Evolutionary conservation across 2,888 invertebrate genomes (phyloP), one percentile per base, ranked within the genome.

Genomic region (Mythimna albipuncta): DNA sequence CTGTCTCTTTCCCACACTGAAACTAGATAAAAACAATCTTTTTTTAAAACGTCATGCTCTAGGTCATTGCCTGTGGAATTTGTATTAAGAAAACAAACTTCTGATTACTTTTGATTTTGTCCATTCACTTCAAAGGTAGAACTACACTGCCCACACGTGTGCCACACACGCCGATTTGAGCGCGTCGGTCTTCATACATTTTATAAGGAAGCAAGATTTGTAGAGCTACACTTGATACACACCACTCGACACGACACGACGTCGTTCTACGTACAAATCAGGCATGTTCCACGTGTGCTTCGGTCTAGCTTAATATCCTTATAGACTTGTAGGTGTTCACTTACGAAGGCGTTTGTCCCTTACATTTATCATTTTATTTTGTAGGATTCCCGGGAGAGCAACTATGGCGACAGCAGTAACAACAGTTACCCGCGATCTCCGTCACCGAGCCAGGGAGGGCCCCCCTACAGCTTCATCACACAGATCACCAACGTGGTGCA

Each of bases 401-500:
- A 57, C 57, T 63, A 69, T 16, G 65, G 70, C 19, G 75, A 79
- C 52, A 68, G 67, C 59, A 73, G 58, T 55, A 69, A 64, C 61
- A 75, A 62, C 69, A 77, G 75, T 63, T 84, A 72, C 62, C 71
- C 76, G 47, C 81, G 77, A 32, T 64, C 75, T 5, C 74, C 74
- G 47, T 72, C 78, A 13, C 79, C 77, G 16, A 64, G 71, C 61
- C 83, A 77, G 35, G 72, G 70, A 66, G 82, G 72, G 0, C 72
- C 77, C 44, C 82, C 85, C 0, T 72, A 77, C 71, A 83, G 73
- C 61, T 73, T 85, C 55, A 67, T 85, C 68, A 79, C 77, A 52
- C 86, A 86, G 64, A 81, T 85, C 66, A 85, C 82, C 47, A 87
- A 87, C 54, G 80, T 87, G 13, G 76, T 85, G 61, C 85, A 86